Percentiles rank a stretch among this genome's conserved stretches.
Conservation (phyloP, 2,888 invertebrate genomes). For the Nomada flava region DNA sequence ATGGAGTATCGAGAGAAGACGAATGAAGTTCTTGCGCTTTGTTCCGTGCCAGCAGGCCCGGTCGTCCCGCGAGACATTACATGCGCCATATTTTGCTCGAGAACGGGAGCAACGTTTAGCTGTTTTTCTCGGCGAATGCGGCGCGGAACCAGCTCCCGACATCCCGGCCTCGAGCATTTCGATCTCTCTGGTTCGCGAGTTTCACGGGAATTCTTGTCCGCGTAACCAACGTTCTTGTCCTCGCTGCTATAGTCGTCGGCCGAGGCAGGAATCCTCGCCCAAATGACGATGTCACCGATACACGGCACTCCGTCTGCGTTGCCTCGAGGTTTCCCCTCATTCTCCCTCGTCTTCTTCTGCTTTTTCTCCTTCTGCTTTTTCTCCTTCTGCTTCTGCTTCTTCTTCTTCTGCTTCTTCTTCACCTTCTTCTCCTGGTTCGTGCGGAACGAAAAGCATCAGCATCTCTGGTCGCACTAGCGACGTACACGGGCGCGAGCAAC, state of each 20-base stretch:
- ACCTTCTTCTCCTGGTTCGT: slow-evolving; percentile 21
- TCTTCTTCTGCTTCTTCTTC: slow-evolving; percentile 14
- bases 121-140: slow-evolving; percentile 39
- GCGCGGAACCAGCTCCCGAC: slow-evolving; percentile 43
- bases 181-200: slow-evolving; percentile 54
- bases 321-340: slow-evolving; percentile 22
- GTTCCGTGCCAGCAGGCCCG: slow-evolving; percentile 46
- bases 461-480: slow-evolving; percentile 31
- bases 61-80: slow-evolving; percentile 63
- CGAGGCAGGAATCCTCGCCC: slow-evolving; percentile 67
- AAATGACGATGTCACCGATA: slow-evolving; percentile 73
- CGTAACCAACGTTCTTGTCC: slow-evolving; percentile 65
- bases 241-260: slow-evolving; percentile 60
- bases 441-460: slow-evolving; percentile 64
- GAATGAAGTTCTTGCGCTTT: slow-evolving; percentile 60
- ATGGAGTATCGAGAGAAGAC: slow-evolving; percentile 54
- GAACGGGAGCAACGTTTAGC: slow-evolving; percentile 50
- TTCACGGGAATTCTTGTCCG: slow-evolving; percentile 67
- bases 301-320: slow-evolving; percentile 49
- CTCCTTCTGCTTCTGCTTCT: slow-evolving; percentile 3
- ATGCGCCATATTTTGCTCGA: slow-evolving; percentile 60
- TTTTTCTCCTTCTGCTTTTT: not conserved
- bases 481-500: slow-evolving; percentile 67
- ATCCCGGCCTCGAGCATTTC: slow-evolving; percentile 19
- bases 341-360: slow-evolving; percentile 11